Percentiles rank a stretch among this genome's conserved stretches.
Conservation (phyloP, 1,140 invertebrate species). For the Papilio dardanus region DNA sequence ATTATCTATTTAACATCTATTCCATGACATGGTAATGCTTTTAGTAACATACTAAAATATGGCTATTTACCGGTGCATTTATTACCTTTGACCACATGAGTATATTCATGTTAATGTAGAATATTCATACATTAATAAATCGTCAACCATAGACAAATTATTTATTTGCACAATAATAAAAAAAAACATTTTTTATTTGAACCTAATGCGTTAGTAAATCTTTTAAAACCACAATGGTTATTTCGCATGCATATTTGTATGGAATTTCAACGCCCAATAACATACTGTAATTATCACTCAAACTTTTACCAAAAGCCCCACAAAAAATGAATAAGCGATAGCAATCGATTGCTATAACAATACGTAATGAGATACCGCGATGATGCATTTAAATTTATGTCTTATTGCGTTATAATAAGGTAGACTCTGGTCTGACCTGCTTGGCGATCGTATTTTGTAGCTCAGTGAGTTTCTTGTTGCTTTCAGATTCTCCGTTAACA, state of each 20-base stretch:
- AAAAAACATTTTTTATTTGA: too few species aligned
- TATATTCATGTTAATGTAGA: background rate
- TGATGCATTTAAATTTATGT: constrained; percentile 30
- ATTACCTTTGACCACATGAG: background rate
- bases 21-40: background rate
- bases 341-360: background rate
- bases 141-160: background rate
- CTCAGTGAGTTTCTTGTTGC: constrained; percentile 83
- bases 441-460: constrained; percentile 95
- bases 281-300: too few species aligned
- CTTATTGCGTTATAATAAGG: constrained; percentile 4
- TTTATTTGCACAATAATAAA: too few species aligned
- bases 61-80: background rate
- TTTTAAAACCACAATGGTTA: too few species aligned
- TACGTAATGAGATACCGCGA: background rate
- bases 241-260: too few species aligned
- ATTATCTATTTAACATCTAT: constrained; percentile 5
- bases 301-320: too few species aligned
- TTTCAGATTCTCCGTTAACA: constrained; percentile 75
- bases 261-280: too few species aligned
- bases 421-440: constrained; percentile 86
- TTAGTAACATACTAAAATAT: background rate
- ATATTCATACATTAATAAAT: background rate
- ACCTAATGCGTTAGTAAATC: too few species aligned
- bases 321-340: background rate